A percentile compares a stretch with the other conserved stretches of the same genome.
These are phyloP conservation scores for Danaus melanippus DNA, from an alignment of 1,140 invertebrate species.

Conservation along the genomic window DNA sequence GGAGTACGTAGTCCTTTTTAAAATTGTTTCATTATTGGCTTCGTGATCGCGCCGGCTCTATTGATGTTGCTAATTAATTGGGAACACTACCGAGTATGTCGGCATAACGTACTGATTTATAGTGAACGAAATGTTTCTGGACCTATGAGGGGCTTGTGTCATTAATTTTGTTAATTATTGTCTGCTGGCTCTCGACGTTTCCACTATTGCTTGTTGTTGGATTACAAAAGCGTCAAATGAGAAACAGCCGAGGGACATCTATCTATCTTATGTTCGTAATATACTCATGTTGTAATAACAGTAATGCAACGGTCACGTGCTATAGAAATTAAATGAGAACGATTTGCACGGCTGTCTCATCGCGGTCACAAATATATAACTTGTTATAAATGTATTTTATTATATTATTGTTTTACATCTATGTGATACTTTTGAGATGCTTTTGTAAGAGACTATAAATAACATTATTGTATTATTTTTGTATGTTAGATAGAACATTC, in stretches of 20 bases:
- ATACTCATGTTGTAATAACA: constrained; percentile 17
- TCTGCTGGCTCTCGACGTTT: constrained; percentile 26
- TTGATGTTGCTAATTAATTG: constrained; percentile 59
- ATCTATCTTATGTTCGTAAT: constrained; percentile 21
- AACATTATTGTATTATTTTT: constrained; percentile 13
- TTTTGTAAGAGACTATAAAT: constrained; percentile 19
- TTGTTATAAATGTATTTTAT: too few relatives aligned
- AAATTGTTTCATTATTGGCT: constrained; percentile 23
- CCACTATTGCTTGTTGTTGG: constrained; percentile 15
- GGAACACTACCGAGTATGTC: constrained; percentile 44
- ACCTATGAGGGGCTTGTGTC: constrained; percentile 31
- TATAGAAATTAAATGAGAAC: constrained; percentile 19
- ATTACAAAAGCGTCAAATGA: constrained; percentile 23
- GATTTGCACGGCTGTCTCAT: constrained; percentile 20
- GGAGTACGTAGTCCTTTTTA: constrained; percentile 5
- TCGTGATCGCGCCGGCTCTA: constrained; percentile 36
- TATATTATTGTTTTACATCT: neutral
- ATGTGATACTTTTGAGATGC: neutral
- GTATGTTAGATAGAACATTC: constrained; percentile 22
- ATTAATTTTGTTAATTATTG: constrained; percentile 51
- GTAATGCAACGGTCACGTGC: constrained; percentile 12
- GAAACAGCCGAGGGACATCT: constrained; percentile 22
- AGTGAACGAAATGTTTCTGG: constrained; percentile 34
- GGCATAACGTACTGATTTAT: constrained; percentile 46
- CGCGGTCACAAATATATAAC: constrained; percentile 6